Evolutionary conservation across 1,140 invertebrate genomes (phyloP).

Genomic region (Zaprionus camerounensis): DNA sequence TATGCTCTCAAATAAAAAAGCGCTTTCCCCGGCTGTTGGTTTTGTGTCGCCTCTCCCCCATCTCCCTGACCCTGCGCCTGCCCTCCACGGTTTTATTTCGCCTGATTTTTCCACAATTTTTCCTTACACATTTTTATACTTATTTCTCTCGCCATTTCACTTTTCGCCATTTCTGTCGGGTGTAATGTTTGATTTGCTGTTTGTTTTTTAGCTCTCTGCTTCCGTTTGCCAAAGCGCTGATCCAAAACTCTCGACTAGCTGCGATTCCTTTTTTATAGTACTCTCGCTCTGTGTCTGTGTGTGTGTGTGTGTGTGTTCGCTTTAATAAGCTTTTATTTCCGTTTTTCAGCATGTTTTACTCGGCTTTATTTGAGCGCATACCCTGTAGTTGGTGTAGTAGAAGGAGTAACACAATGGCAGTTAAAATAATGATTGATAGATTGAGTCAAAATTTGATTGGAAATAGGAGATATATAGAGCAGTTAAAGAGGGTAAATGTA

Average conservation of each 20-base stretch:
- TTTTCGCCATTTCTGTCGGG: constrained; percentile 41
- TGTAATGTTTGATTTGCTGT: constrained; percentile 82
- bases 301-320: constrained; percentile 54
- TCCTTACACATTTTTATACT: constrained; percentile 58
- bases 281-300: constrained; percentile 40
- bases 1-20: constrained; percentile 55
- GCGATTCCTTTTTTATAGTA: constrained; percentile 21
- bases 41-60: neutral
- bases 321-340: constrained; percentile 83
- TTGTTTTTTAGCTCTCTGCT: constrained; percentile 74
- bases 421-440: neutral
- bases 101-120: constrained; percentile 53
- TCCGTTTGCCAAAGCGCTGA: constrained; percentile 50
- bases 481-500: neutral
- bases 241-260: constrained; percentile 24
- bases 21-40: constrained; percentile 33
- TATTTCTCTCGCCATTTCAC: constrained; percentile 54
- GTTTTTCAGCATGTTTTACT: constrained; percentile 77
- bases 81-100: constrained; percentile 22
- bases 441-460: neutral
- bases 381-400: neutral
- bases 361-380: constrained; percentile 1
- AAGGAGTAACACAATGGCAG: neutral
- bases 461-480: neutral
- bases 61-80: neutral